Evolutionary conservation across 2,888 invertebrate genomes (phyloP), one percentile per base, ranked within the genome.

Genomic region (Mesorhabditis spiculigera): DNA sequence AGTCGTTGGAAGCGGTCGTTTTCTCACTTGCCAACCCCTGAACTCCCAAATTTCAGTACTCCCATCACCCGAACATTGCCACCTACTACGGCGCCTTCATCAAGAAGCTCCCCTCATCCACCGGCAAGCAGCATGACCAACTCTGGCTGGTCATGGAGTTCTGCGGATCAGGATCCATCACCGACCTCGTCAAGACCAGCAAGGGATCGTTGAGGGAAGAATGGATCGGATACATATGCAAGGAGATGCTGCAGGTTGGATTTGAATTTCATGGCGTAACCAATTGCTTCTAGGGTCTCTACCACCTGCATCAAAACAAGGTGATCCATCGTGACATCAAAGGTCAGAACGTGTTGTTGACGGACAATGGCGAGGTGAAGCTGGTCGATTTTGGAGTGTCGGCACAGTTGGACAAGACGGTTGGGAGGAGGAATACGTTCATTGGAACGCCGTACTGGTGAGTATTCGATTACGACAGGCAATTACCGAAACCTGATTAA

Each of bases 11-110:
- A n/a, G n/a, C n/a, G n/a, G n/a, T n/a, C n/a, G n/a, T n/a, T n/a
- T n/a, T n/a, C n/a, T n/a, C n/a, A n/a, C n/a, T n/a, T n/a, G n/a
- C n/a, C n/a, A n/a, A n/a, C n/a, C n/a, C n/a, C n/a, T n/a, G n/a
- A 28, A 28, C 28, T 3, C 28, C 1, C 28, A 28, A 77, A 61
- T 6, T 85, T n/a, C 84, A 93, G 90, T 95, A 93, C 89, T 95
- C 95, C 75, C 94, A 95, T 89, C 97, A 98, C 89, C 92, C 96
- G 86, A 99, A 99, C 89, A 98, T 99, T 86, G 98, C 98, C 79
- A 99, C 97, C 73, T 99, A 99, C 88, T 99, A 97, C 90, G 98
- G 98, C 81, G 98, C 98, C 85, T 99, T 99, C 89, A 97, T 99
- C 82, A 97, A 97, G 89, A 98, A 98, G 89, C 94, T 94, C 84